Percentiles rank a stretch among this genome's conserved stretches.
Evolutionary conservation across 2,797 vertebrate genomes (phyloP).

Genomic region (Lagodon rhomboides): DNA sequence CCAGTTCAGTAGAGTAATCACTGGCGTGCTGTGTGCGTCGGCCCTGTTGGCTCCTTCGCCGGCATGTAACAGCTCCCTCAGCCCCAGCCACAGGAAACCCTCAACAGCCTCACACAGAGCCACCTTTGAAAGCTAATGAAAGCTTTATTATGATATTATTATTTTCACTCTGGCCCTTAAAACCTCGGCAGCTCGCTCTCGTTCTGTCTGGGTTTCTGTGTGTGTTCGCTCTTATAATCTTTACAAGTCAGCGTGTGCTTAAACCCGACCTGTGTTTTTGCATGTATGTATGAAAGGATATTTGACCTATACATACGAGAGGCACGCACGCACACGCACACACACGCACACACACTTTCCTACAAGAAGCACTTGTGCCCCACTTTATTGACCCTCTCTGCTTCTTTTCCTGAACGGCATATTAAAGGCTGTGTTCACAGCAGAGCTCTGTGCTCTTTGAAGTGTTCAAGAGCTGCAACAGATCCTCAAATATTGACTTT

Average conservation of each 20-base stretch:
- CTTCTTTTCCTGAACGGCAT: constrained; percentile 72
- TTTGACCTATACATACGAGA: constrained; percentile 40
- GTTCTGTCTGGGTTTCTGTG: constrained; percentile 30
- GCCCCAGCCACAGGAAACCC: constrained; percentile 66
- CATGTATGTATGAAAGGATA: constrained; percentile 36
- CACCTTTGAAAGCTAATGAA: constrained; percentile 82
- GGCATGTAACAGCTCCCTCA: constrained; percentile 65
- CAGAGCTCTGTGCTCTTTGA: constrained; percentile 75
- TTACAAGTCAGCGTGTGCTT: constrained; percentile 27
- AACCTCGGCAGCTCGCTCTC: constrained; percentile 33
- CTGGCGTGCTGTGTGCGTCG: constrained; percentile 62
- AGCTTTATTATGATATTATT: constrained; percentile 80
- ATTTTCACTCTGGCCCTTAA: constrained; percentile 68
- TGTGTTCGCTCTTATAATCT: constrained; percentile 5
- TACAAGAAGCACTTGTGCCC: constrained; percentile 62
- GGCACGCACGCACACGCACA: constrained; percentile 14
- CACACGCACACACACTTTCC: constrained; percentile 6
- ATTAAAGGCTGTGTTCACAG: constrained; percentile 77
- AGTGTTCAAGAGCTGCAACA: constrained; percentile 76
- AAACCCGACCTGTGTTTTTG: constrained; percentile 49
- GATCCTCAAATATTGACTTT: constrained; percentile 85
- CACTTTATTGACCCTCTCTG: constrained; percentile 70
- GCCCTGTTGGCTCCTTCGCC: constrained; percentile 60
- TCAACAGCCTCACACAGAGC: constrained; percentile 74
- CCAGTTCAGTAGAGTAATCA: constrained; percentile 71